A percentile compares a stretch with the other conserved stretches of the same genome.
Evolutionary conservation across 2,797 vertebrate species (phyloP).

Genomic region (Pseudochaenichthys georgianus): DNA sequence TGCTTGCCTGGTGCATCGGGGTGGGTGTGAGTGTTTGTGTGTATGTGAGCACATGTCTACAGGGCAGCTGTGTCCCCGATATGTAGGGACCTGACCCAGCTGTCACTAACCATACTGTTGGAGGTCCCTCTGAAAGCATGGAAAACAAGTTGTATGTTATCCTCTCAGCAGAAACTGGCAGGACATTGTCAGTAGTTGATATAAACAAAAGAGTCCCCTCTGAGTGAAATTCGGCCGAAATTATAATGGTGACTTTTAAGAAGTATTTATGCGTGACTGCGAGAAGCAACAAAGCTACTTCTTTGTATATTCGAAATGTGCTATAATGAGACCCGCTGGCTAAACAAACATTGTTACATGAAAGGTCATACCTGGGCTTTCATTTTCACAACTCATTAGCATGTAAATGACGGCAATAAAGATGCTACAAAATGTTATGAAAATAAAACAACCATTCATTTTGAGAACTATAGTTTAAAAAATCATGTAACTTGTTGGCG

Average conservation of each 20-base stretch:
- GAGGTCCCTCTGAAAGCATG: slow-evolving; percentile 68
- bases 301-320: neutral
- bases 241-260: slow-evolving; percentile 13
- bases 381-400: neutral
- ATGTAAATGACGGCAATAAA: neutral
- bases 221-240: slow-evolving; percentile 38
- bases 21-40: slow-evolving; percentile 33
- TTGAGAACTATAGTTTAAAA: slow-evolving; percentile 5
- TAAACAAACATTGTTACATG: neutral
- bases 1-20: slow-evolving; percentile 64
- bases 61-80: slow-evolving; percentile 87
- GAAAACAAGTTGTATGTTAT: slow-evolving; percentile 69
- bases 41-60: slow-evolving; percentile 76
- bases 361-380: slow-evolving; percentile 1
- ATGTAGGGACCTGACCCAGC: slow-evolving; percentile 88
- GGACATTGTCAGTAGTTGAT: slow-evolving; percentile 66
- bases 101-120: slow-evolving; percentile 82
- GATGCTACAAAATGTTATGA: neutral
- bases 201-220: slow-evolving; percentile 62
- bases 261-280: neutral
- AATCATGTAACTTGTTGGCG: neutral
- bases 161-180: slow-evolving; percentile 73
- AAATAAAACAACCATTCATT: neutral
- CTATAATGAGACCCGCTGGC: neutral
- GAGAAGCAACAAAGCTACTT: neutral